phyloP scores from a whole-genome alignment of 2,113 vertebrate species.

The Indicator indicator region DNA sequence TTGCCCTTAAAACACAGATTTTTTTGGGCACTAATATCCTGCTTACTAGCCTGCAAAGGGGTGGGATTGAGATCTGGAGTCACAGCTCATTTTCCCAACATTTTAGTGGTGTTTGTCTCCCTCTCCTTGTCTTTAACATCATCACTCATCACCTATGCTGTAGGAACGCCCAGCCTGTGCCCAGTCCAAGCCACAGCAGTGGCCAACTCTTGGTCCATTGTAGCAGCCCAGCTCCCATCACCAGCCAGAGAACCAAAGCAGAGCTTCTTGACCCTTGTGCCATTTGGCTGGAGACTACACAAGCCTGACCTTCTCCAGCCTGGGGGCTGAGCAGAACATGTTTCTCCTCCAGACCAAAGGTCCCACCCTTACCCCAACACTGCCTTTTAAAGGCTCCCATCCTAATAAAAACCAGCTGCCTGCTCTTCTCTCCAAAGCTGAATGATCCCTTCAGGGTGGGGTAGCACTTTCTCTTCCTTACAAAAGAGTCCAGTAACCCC shows the following conservation, averaged over 20 bases:
- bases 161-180: neutral
- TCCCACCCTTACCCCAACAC: neutral
- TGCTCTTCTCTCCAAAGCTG: neutral
- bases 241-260: neutral
- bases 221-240: neutral
- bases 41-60: neutral
- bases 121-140: neutral
- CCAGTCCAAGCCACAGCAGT: neutral
- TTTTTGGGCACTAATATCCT: neutral
- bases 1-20: neutral
- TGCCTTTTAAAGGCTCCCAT: neutral
- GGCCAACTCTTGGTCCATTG: neutral
- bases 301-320: neutral
- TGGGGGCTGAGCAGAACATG: neutral
- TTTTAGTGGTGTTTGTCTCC: neutral
- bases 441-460: slow-evolving; percentile 25
- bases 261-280: neutral
- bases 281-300: neutral
- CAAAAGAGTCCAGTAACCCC: neutral
- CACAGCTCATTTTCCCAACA: neutral
- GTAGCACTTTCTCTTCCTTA: neutral
- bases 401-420: slow-evolving; percentile 29
- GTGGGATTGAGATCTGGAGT: neutral
- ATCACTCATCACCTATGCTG: neutral
- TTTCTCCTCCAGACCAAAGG: neutral